Percentiles rank a stretch among this genome's conserved stretches.
Conservation (phyloP, 2,888 invertebrate species). For the Taphrorychus bicolor region DNA sequence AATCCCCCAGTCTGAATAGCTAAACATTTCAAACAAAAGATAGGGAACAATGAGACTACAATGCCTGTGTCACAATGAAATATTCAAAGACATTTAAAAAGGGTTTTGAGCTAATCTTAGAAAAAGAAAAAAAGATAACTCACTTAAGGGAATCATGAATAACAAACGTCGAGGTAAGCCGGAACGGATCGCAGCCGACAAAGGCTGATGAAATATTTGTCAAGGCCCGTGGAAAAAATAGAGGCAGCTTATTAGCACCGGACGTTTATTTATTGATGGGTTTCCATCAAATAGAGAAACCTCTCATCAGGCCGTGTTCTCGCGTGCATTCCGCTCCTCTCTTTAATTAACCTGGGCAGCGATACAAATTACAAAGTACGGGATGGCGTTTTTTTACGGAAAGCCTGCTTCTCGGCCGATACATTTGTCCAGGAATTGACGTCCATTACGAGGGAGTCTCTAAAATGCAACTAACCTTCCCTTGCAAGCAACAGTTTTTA, state of each 20-base stretch:
- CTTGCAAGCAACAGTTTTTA: too few species aligned
- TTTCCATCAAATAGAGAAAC: slow-evolving; percentile 48
- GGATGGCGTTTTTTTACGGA: slow-evolving; percentile 59
- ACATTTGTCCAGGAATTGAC: slow-evolving; percentile 62
- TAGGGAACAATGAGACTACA: too few species aligned
- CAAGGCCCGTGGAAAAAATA: slow-evolving; percentile 37
- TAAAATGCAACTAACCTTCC: too few species aligned
- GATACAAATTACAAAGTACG: slow-evolving; percentile 61
- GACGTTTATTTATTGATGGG: slow-evolving; percentile 51
- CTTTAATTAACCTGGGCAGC: slow-evolving; percentile 58
- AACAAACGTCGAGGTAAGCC: slow-evolving; percentile 20
- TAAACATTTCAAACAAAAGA: too few species aligned
- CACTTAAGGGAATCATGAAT: slow-evolving; percentile 23
- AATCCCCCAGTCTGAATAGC: too few species aligned
- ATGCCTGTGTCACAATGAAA: slow-evolving; percentile 7
- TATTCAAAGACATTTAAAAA: not conserved
- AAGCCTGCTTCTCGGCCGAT: slow-evolving; percentile 57
- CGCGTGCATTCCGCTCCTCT: slow-evolving; percentile 48
- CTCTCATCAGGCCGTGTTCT: slow-evolving; percentile 51
- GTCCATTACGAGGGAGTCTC: slow-evolving; percentile 33
- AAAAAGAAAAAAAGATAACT: slow-evolving; percentile 17
- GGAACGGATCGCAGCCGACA: slow-evolving; percentile 34
- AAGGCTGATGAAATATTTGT: slow-evolving; percentile 42
- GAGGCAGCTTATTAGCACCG: slow-evolving; percentile 40
- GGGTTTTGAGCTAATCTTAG: slow-evolving; percentile 1